Percentiles rank a stretch among this genome's conserved stretches.
Conservation (phyloP, 2,888 invertebrate genomes). For the Dryomyza anilis region DNA sequence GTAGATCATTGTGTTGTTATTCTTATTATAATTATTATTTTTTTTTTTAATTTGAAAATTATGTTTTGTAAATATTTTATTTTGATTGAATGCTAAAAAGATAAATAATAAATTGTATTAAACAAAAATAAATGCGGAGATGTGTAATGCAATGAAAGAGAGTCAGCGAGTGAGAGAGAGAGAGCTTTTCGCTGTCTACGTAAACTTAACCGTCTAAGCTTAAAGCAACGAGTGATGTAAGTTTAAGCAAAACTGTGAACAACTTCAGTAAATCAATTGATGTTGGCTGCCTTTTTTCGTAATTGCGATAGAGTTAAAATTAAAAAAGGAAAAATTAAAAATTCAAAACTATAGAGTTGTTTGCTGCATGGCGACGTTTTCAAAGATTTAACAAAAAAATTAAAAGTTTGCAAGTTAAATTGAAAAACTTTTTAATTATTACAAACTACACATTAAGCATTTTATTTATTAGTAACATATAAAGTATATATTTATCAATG, state of each 20-base stretch:
- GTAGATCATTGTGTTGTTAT: conserved; percentile 7
- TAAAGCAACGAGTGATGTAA: neutral
- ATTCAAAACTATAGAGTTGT: neutral
- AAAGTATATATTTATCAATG: conserved; percentile 10
- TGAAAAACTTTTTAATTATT: neutral
- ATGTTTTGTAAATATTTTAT: conserved; percentile 26
- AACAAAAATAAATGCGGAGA: neutral
- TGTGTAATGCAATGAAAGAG: too few relatives aligned
- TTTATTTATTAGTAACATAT: conserved; percentile 1
- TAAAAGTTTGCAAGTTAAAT: neutral
- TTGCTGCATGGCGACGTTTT: neutral
- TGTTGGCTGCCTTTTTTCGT: neutral
- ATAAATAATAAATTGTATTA: conserved; percentile 23
- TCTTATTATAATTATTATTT: conserved; percentile 3
- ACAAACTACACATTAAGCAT: conserved; percentile 3
- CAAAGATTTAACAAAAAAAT: neutral
- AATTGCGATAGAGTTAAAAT: neutral
- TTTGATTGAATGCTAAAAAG: conserved; percentile 21
- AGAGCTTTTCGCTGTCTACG: too few relatives aligned
- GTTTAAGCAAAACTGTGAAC: neutral
- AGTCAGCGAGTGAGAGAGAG: too few relatives aligned
- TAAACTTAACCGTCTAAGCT: conserved; percentile 2
- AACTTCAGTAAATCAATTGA: neutral
- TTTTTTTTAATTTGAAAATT: conserved; percentile 9
- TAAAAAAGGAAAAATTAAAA: neutral